Evolutionary conservation across 2,888 invertebrate species (phyloP), one percentile per base, ranked within the genome.

Genomic region (Griposia aprilina): DNA sequence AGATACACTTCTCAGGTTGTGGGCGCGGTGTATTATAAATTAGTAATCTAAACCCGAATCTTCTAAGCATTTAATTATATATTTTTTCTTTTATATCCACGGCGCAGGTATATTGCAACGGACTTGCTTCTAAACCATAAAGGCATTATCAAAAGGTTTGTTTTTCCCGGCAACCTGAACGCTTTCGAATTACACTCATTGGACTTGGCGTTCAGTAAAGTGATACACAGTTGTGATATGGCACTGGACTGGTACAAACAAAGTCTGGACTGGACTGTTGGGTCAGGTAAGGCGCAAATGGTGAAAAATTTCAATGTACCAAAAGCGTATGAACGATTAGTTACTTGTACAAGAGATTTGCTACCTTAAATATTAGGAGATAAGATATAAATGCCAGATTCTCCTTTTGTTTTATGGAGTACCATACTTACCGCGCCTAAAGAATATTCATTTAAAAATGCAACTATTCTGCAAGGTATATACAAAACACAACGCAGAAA

Each of bases 141-240:
- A 5, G 96, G 96, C 10, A 92, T 96, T 76, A 92, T 90, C 89
- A 91, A 92, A 85, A 92, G 89, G 77, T 92, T 89, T 50, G 91
- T 92, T 74, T 77, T 94, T 6, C 96, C 95, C 2, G 13, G 78
- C 13, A 85, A 82, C n/a, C 71, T 96, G 83, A 93, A 74, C 59
- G 0, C 76, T 2, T 71, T 87, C 0, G 96, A 96, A 88, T 62
- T 92, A 15, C 78, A 90, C 0, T 83, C 91, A 0, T 55, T 95
- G 77, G 93, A 93, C 48, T n/a, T 36, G 0, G 93, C 94, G 0
- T 67, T 94, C 1, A 20, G 55, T 0, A 67, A 84, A 13, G 55
- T 95, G 8, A 79, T 82, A 17, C 1, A 65, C 10, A 92, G 90
- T 67, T 92, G 93, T 10, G 76, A 86, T 0, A 50, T 93, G 41